Conservation (phyloP, 2,888 invertebrate genomes). For the Abrostola triplasia region DNA sequence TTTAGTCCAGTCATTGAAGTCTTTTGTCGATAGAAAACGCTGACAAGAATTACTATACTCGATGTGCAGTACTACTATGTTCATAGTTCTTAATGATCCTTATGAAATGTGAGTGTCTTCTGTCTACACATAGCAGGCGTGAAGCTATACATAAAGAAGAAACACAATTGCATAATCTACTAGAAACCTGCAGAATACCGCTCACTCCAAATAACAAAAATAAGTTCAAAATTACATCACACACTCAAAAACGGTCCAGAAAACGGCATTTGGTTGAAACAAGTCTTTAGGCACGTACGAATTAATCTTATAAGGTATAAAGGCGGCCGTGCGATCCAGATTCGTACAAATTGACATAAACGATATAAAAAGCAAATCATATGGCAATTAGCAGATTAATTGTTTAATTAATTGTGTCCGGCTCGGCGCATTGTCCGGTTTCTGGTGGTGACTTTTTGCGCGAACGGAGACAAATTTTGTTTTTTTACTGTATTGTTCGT, state of each 20-base stretch:
- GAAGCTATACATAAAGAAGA: neutral
- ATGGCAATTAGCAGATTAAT: conserved; percentile 86
- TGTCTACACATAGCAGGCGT: too few relatives aligned
- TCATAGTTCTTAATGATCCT: too few relatives aligned
- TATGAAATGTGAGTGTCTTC: too few relatives aligned
- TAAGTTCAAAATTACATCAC: conserved; percentile 38
- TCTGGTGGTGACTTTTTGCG: conserved; percentile 64
- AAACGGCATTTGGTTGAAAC: conserved; percentile 41
- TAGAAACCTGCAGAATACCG: conserved; percentile 1
- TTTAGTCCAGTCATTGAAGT: too few relatives aligned
- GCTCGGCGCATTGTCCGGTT: conserved; percentile 54
- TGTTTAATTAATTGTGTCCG: conserved; percentile 87
- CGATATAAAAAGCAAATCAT: conserved; percentile 83
- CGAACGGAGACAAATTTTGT: conserved; percentile 59
- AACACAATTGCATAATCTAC: neutral
- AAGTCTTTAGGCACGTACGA: conserved; percentile 56
- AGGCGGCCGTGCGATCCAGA: conserved; percentile 64
- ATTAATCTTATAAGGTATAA: conserved; percentile 68
- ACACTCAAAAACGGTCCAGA: conserved; percentile 13
- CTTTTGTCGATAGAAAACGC: too few relatives aligned
- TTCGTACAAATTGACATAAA: conserved; percentile 80
- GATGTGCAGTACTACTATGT: too few relatives aligned
- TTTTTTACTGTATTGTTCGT: conserved; percentile 51
- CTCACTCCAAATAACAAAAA: conserved; percentile 21
- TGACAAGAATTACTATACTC: too few relatives aligned